Percentiles rank a stretch among this genome's conserved stretches.
These are phyloP conservation scores for Noctilio leporinus DNA, from an alignment of 2,113 vertebrate species.

Conservation along the genomic window DNA sequence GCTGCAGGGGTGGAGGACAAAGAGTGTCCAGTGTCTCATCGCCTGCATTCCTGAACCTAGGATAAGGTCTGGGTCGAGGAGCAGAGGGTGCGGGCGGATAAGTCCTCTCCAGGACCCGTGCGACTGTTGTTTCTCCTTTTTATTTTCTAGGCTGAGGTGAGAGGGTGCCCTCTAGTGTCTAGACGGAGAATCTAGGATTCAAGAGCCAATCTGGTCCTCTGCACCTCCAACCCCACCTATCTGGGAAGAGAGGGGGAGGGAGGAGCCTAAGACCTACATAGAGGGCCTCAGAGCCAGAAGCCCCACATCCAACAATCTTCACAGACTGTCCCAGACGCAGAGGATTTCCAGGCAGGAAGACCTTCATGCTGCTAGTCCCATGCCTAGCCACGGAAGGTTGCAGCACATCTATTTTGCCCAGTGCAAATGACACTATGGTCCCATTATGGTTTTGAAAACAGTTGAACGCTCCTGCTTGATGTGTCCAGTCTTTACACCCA, in stretches of 20 bases:
- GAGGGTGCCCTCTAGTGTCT: constrained; percentile 67
- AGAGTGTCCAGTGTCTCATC: neutral
- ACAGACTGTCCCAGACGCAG: neutral
- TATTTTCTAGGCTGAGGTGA: neutral
- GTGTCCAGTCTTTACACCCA: neutral
- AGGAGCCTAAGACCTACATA: neutral
- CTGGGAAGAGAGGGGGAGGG: neutral
- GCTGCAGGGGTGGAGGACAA: neutral
- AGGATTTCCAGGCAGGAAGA: neutral
- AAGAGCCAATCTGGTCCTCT: neutral
- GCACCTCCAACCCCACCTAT: neutral
- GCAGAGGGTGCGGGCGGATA: neutral
- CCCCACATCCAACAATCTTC: neutral
- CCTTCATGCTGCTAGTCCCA: neutral
- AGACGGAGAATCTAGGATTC: constrained; percentile 25
- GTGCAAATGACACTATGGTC: neutral
- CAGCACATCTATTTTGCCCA: neutral
- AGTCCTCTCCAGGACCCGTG: neutral
- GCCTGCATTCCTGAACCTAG: neutral
- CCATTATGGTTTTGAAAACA: neutral
- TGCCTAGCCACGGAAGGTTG: neutral
- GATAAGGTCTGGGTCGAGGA: neutral
- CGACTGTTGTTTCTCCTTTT: neutral
- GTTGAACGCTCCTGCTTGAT: neutral
- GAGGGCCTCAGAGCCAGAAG: neutral